phyloP scores from a whole-genome alignment of 2,113 vertebrate genomes.

The Sorex araneus region DNA sequence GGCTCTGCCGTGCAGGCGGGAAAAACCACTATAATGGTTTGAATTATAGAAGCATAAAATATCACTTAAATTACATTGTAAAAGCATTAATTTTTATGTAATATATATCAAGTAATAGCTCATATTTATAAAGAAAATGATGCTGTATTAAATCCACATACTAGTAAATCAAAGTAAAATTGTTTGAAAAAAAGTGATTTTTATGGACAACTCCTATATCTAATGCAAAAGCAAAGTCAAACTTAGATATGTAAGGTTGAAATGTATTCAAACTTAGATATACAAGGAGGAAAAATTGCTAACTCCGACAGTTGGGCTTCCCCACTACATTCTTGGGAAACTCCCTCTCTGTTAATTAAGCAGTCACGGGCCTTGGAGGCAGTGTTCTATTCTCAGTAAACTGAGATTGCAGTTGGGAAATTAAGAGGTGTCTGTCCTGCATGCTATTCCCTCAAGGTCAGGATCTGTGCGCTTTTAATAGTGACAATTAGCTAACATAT shows the following conservation, averaged over 20 bases:
- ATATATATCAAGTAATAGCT: conserved; percentile 5
- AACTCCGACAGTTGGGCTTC: not conserved
- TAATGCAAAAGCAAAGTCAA: conserved; percentile 50
- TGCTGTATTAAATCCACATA: not conserved
- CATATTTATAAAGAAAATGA: not conserved
- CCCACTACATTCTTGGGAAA: conserved; percentile 14
- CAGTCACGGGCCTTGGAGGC: not conserved
- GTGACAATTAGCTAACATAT: conserved; percentile 62
- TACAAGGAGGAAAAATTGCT: not conserved
- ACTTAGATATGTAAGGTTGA: not conserved
- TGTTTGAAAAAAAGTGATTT: conserved; percentile 32
- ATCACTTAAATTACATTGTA: conserved; percentile 51
- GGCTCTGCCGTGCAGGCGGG: too few species aligned
- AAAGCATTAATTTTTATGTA: conserved; percentile 38
- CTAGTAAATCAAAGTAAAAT: conserved; percentile 54
- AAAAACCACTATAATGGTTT: too few species aligned
- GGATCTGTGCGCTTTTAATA: conserved; percentile 68
- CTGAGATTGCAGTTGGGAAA: conserved; percentile 54
- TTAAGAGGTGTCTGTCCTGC: conserved; percentile 45
- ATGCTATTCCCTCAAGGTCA: conserved; percentile 53
- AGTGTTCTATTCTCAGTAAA: conserved; percentile 57
- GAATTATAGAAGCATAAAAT: conserved; percentile 41
- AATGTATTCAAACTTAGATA: not conserved
- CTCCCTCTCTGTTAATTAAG: not conserved
- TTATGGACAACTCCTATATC: not conserved